phyloP scores from a whole-genome alignment of 2,797 vertebrate genomes.

The Xenentodon cancila region DNA sequence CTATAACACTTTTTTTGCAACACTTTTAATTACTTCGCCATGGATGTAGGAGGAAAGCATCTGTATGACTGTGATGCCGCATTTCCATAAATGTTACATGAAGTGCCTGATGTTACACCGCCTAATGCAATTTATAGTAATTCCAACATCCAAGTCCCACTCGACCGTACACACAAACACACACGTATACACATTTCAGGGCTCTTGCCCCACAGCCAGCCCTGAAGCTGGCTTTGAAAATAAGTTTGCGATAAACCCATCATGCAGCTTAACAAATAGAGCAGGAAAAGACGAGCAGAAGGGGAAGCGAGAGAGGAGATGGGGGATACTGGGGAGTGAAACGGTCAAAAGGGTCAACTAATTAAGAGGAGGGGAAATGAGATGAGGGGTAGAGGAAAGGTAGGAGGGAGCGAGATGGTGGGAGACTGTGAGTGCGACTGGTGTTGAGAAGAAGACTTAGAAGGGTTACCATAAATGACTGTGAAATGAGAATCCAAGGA shows the following conservation, averaged over 20 bases:
- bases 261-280: constrained; percentile 74
- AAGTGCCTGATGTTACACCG: constrained; percentile 32
- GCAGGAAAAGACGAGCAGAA: constrained; percentile 21
- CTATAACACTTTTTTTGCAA: constrained; percentile 25
- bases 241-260: constrained; percentile 77
- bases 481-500: constrained; percentile 77
- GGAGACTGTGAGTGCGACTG: constrained; percentile 65
- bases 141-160: constrained; percentile 20
- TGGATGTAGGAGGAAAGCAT: constrained; percentile 43
- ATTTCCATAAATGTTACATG: constrained; percentile 45
- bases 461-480: constrained; percentile 78
- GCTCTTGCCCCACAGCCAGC: constrained; percentile 27
- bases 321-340: constrained; percentile 34
- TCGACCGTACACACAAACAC: constrained; percentile 1
- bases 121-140: constrained; percentile 47
- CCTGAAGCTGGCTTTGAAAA: constrained; percentile 63
- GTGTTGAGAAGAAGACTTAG: constrained; percentile 60
- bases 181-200: constrained; percentile 13
- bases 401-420: constrained; percentile 2
- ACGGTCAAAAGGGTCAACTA: constrained; percentile 76
- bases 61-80: constrained; percentile 35
- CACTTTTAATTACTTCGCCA: constrained; percentile 47
- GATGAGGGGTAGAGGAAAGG: constrained; percentile 52
- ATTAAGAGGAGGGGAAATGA: constrained; percentile 75
- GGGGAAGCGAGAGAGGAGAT: constrained; percentile 17